Percentiles rank a stretch among this genome's conserved stretches.
Evolutionary conservation across 92 coral and sea anemone genomes (phyloP).

Genomic region (Umimayanthus chanpuru): DNA sequence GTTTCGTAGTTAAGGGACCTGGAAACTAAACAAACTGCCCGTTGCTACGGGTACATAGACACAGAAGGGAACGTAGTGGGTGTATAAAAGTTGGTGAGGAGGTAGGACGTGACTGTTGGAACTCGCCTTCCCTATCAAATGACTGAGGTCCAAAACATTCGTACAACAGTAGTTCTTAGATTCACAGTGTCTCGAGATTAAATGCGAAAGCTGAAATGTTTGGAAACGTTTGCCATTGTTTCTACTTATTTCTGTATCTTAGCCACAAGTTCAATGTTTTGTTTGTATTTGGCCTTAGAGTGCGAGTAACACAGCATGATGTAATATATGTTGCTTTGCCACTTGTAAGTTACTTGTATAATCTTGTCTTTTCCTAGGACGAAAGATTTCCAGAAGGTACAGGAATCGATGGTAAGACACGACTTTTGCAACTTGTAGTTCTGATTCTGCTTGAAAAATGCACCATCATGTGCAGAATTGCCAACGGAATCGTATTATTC

Average conservation of each 20-base stretch:
- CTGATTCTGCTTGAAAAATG: not conserved
- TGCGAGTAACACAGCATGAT: not conserved
- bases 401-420: constrained; percentile 84
- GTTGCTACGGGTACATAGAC: no score
- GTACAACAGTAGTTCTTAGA: no score
- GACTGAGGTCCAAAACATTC: no score
- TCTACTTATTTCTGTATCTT: not conserved
- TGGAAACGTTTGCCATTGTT: no score
- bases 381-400: constrained; percentile 94
- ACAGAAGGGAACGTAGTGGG: no score
- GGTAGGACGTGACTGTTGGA: no score
- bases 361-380: constrained; percentile 64
- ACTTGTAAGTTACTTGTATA: not conserved
- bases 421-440: not conserved
- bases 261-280: not conserved
- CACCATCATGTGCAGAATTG: not conserved
- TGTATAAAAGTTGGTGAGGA: no score
- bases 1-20: not conserved
- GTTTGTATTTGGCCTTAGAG: not conserved
- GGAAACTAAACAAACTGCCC: no score
- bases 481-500: no score
- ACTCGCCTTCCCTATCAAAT: no score
- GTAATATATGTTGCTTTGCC: not conserved
- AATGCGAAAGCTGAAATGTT: no score
- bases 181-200: not conserved